Percentiles rank a stretch among this genome's conserved stretches.
Evolutionary conservation across 2,888 invertebrate species (phyloP).

Genomic region (Hyposoter didymator): DNA sequence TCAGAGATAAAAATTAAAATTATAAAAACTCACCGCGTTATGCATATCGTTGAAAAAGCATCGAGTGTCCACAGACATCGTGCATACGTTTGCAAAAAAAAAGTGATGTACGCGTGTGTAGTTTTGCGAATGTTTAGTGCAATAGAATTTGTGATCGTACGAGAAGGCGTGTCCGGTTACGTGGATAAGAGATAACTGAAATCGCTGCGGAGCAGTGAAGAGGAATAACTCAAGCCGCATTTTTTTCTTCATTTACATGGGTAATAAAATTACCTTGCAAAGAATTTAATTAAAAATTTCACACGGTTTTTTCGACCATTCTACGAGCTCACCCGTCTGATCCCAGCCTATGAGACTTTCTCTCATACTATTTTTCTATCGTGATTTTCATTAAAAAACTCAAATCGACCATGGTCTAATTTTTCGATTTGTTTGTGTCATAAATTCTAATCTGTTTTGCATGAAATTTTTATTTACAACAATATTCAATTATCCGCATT

Average conservation of each 20-base stretch:
- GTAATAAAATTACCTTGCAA: background rate
- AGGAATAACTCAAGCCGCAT: conserved; percentile 17
- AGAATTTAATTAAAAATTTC: background rate
- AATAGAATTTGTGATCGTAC: conserved; percentile 48
- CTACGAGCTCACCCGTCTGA: background rate
- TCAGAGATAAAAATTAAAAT: conserved; percentile 38
- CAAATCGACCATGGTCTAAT: too few relatives aligned
- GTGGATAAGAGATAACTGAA: conserved; percentile 38
- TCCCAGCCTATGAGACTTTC: too few relatives aligned
- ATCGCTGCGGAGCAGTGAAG: conserved; percentile 32
- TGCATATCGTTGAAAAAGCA: conserved; percentile 46
- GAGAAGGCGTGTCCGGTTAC: conserved; percentile 56
- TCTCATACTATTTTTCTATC: too few relatives aligned
- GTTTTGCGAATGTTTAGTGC: background rate
- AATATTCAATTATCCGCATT: too few relatives aligned
- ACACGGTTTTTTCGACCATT: background rate
- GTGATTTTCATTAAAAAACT: too few relatives aligned
- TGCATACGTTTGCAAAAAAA: conserved; percentile 53
- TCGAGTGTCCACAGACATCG: conserved; percentile 31
- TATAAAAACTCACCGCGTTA: conserved; percentile 3
- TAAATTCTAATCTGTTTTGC: too few relatives aligned
- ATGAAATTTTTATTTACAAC: too few relatives aligned
- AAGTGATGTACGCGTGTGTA: background rate
- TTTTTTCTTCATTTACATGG: conserved; percentile 3
- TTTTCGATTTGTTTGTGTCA: too few relatives aligned